Evolutionary conservation across 2,113 vertebrate species (phyloP).

Genomic region (Grammatotria lemairii): DNA sequence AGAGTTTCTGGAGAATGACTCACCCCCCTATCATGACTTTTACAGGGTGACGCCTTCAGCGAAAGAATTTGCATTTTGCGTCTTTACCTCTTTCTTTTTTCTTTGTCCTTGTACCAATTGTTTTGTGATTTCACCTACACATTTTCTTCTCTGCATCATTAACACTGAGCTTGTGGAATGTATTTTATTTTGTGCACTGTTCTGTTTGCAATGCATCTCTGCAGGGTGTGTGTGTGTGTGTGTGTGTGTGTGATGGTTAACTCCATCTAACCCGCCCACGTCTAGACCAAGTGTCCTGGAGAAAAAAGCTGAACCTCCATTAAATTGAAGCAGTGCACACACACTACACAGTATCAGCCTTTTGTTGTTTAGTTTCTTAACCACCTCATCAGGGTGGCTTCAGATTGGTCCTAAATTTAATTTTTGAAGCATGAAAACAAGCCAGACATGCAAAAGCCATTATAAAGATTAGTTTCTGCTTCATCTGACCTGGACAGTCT

Average conservation of each 20-base stretch:
- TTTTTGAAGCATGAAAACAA: neutral
- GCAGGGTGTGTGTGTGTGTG: neutral
- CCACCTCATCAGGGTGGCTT: neutral
- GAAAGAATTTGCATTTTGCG: neutral
- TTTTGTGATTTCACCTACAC: neutral
- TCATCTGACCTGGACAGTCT: neutral
- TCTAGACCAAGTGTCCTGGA: neutral
- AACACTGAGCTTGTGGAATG: neutral
- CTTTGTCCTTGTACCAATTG: neutral
- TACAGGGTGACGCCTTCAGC: neutral
- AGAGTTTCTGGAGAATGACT: constrained; percentile 16
- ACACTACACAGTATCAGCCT: neutral
- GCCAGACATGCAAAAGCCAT: neutral
- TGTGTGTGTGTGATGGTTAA: neutral
- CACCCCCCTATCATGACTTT: neutral
- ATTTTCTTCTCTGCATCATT: neutral
- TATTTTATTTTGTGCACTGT: neutral
- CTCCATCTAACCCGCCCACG: constrained; percentile 1
- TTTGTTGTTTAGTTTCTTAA: neutral
- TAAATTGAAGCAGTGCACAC: neutral
- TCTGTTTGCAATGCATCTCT: neutral
- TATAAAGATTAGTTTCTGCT: neutral
- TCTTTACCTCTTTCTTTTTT: neutral
- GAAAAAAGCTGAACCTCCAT: neutral
- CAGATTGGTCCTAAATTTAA: neutral